phyloP scores from a whole-genome alignment of 2,888 invertebrate species.

The Dryobotodes eremita region DNA sequence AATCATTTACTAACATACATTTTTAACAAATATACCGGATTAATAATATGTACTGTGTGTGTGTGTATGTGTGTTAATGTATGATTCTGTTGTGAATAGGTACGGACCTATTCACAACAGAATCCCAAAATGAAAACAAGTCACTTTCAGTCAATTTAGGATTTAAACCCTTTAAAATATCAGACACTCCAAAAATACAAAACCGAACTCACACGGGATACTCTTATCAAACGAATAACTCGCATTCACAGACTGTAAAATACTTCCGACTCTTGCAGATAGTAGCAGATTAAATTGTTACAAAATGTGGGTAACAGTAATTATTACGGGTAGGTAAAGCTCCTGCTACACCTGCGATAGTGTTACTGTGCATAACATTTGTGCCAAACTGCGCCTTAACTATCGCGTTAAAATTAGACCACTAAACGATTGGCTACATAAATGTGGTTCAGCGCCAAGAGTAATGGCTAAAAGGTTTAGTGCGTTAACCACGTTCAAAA shows the following conservation, averaged over 20 bases:
- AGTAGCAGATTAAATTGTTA: constrained; percentile 71
- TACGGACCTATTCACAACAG: not conserved
- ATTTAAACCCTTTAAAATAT: not conserved
- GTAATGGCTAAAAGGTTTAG: too few relatives aligned
- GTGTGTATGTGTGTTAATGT: too few relatives aligned
- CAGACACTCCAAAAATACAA: constrained; percentile 5
- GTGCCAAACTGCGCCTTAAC: not conserved
- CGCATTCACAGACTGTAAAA: constrained; percentile 51
- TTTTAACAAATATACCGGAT: not conserved
- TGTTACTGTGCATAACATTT: not conserved
- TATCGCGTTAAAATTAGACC: not conserved
- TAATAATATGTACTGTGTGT: not conserved
- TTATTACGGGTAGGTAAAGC: constrained; percentile 76
- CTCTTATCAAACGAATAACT: constrained; percentile 27
- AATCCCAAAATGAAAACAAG: constrained; percentile 11
- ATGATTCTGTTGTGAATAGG: too few relatives aligned
- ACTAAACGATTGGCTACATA: not conserved
- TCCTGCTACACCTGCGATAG: not conserved
- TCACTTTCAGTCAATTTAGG: not conserved
- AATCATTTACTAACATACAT: not conserved
- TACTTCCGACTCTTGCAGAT: constrained; percentile 43
- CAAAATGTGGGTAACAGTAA: constrained; percentile 78
- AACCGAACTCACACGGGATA: not conserved
- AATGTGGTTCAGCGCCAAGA: not conserved
- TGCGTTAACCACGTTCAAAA: not conserved